A percentile compares a stretch with the other conserved stretches of the same genome.
phyloP scores from a whole-genome alignment of 37 sponge, comb jelly and placozoan species.

The Crambe crambe region DNA sequence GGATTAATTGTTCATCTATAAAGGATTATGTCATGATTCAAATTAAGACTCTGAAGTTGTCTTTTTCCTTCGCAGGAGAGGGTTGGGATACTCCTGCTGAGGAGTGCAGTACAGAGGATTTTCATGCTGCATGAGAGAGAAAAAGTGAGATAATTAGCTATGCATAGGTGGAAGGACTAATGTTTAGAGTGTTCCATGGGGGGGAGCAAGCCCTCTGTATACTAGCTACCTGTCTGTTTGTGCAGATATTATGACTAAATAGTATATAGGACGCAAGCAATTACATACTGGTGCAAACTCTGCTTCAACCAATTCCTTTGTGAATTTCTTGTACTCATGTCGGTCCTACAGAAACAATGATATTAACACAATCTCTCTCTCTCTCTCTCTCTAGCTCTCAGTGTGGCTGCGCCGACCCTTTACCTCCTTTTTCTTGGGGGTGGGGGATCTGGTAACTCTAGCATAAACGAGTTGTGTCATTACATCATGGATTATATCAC shows the following conservation, averaged over 20 bases:
- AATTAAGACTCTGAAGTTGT: background rate
- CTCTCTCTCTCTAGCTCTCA: no score
- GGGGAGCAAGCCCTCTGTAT: background rate
- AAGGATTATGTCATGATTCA: conserved; percentile 5
- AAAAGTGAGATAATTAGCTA: background rate
- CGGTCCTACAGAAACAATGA: conserved; percentile 20
- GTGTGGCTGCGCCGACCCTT: no score
- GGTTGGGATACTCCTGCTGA: conserved; percentile 32
- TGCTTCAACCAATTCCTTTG: conserved; percentile 41
- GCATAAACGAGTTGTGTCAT: no score
- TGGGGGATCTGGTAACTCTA: no score
- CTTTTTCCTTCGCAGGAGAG: conserved; percentile 2
- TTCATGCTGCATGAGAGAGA: conserved; percentile 23
- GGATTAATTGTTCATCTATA: no score
- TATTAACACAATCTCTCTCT: background rate
- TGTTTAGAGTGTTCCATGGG: background rate
- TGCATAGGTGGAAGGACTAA: background rate
- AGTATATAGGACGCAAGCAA: background rate
- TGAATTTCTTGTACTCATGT: conserved; percentile 47
- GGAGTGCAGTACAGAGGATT: conserved; percentile 33
- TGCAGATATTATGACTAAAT: background rate
- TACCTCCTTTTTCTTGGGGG: background rate
- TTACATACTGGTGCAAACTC: conserved; percentile 35
- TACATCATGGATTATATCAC: background rate
- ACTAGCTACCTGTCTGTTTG: background rate